Evolutionary conservation across 2,888 invertebrate species (phyloP).

Genomic region (Thyatira batis): DNA sequence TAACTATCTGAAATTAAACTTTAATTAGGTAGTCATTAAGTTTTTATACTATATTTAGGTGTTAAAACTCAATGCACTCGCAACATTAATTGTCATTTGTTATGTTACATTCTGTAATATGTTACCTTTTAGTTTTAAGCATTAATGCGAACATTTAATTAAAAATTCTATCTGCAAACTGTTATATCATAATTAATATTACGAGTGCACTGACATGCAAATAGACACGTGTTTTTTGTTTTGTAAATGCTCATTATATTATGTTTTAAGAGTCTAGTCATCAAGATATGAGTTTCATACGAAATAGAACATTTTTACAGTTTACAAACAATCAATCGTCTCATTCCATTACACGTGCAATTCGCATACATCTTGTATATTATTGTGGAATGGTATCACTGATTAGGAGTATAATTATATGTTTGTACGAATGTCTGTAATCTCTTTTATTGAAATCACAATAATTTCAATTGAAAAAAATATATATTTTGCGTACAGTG

Average conservation of each 20-base stretch:
- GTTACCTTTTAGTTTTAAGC: not conserved
- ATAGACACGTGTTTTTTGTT: slow-evolving; percentile 61
- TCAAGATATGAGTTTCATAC: slow-evolving; percentile 72
- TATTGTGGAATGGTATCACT: slow-evolving; percentile 7
- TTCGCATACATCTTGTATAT: slow-evolving; percentile 12
- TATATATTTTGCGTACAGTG: slow-evolving; percentile 16
- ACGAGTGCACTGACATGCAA: slow-evolving; percentile 41
- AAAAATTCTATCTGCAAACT: not conserved
- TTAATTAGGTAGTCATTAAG: slow-evolving; percentile 61
- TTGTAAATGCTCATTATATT: slow-evolving; percentile 80
- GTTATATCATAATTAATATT: slow-evolving; percentile 23
- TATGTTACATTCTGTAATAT: slow-evolving; percentile 10
- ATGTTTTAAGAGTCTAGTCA: slow-evolving; percentile 81
- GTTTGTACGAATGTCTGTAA: slow-evolving; percentile 5
- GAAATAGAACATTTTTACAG: slow-evolving; percentile 48
- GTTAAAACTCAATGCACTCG: slow-evolving; percentile 56
- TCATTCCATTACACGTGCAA: slow-evolving; percentile 41
- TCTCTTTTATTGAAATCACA: slow-evolving; percentile 3
- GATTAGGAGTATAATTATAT: slow-evolving; percentile 5
- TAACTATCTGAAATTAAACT: slow-evolving; percentile 60
- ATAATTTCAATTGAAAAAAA: not conserved
- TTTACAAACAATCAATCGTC: slow-evolving; percentile 34
- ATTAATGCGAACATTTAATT: not conserved
- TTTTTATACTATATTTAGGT: slow-evolving; percentile 55
- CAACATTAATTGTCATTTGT: slow-evolving; percentile 41